Evolutionary conservation across 2,888 invertebrate species (phyloP).

Genomic region (Hirtodrosophila duncani): DNA sequence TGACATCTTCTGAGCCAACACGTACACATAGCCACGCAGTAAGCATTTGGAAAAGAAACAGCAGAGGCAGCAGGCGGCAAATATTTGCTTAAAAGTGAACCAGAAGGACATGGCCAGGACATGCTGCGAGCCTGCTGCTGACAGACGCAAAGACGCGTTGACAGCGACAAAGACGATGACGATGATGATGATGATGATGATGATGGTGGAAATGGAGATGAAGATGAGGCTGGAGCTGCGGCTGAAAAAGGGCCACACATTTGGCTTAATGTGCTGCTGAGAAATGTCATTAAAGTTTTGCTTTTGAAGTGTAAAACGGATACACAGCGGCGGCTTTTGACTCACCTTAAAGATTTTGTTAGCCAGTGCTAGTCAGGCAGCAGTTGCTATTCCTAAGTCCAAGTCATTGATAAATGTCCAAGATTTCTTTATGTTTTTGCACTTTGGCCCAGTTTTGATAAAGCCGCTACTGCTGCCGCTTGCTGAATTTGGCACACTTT

Average conservation of each 20-base stretch:
- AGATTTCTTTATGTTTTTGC: conserved; percentile 22
- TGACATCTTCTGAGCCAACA: conserved; percentile 68
- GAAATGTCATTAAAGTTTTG: conserved; percentile 69
- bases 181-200: conserved; percentile 28
- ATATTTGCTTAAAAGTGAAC: conserved; percentile 45
- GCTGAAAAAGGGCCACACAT: conserved; percentile 19
- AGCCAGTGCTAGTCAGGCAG: conserved; percentile 5
- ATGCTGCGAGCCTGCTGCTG: conserved; percentile 27
- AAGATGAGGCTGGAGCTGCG: background rate
- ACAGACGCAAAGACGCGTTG: conserved; percentile 57
- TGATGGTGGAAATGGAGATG: background rate
- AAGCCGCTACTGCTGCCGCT: background rate
- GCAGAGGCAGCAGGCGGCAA: conserved; percentile 13
- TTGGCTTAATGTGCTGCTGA: conserved; percentile 45
- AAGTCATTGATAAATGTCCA: conserved; percentile 62
- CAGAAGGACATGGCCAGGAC: conserved; percentile 6
- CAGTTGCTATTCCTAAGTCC: conserved; percentile 2
- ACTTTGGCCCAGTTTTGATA: conserved; percentile 69
- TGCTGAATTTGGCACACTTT: conserved; percentile 20
- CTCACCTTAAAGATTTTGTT: too few relatives aligned
- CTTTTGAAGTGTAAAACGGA: conserved; percentile 44
- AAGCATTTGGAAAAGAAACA: conserved; percentile 39
- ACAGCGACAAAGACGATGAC: conserved; percentile 63
- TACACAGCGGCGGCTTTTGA: conserved; percentile 11
- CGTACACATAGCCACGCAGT: conserved; percentile 43